A percentile compares a stretch with the other conserved stretches of the same genome.
phyloP scores from a whole-genome alignment of 2,113 vertebrate species.

The Atlantisia rogersi region DNA sequence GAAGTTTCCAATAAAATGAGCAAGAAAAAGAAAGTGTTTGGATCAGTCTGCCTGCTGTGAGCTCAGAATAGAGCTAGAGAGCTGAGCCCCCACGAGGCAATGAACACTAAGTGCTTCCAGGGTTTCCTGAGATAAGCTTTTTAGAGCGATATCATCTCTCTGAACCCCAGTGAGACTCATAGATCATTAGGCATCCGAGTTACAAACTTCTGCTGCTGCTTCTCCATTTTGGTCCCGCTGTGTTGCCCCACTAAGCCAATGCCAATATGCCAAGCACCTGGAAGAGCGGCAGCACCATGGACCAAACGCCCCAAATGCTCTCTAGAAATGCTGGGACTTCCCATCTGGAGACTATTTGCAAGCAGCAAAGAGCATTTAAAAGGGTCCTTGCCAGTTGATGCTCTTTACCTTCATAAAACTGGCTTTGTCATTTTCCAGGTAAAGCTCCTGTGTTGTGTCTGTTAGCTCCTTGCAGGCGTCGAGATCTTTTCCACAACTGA shows the following conservation, averaged over 20 bases:
- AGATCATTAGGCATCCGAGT: background rate
- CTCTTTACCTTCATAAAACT: slow-evolving; percentile 87
- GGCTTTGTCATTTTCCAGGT: slow-evolving; percentile 81
- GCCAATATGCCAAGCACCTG: background rate
- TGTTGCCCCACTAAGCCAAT: background rate
- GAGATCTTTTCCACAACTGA: slow-evolving; percentile 85
- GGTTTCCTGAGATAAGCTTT: background rate
- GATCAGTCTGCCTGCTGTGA: slow-evolving; percentile 9
- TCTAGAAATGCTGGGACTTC: background rate
- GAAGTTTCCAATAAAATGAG: slow-evolving; percentile 38
- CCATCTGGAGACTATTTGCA: background rate
- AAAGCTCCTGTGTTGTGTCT: slow-evolving; percentile 84
- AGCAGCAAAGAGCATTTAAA: background rate
- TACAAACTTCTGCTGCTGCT: background rate
- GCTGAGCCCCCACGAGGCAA: background rate
- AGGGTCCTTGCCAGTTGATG: background rate
- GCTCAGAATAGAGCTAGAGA: slow-evolving; percentile 3
- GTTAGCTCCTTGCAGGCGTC: slow-evolving; percentile 90
- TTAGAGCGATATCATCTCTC: background rate
- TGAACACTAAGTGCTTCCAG: slow-evolving; percentile 7
- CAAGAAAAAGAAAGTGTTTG: background rate
- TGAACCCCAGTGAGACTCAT: background rate
- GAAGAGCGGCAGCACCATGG: background rate
- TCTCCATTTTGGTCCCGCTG: background rate
- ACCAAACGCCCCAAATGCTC: background rate